Percentiles rank a stretch among this genome's conserved stretches.
Conservation (phyloP, 1,140 invertebrate genomes). For the Formica selysi region DNA sequence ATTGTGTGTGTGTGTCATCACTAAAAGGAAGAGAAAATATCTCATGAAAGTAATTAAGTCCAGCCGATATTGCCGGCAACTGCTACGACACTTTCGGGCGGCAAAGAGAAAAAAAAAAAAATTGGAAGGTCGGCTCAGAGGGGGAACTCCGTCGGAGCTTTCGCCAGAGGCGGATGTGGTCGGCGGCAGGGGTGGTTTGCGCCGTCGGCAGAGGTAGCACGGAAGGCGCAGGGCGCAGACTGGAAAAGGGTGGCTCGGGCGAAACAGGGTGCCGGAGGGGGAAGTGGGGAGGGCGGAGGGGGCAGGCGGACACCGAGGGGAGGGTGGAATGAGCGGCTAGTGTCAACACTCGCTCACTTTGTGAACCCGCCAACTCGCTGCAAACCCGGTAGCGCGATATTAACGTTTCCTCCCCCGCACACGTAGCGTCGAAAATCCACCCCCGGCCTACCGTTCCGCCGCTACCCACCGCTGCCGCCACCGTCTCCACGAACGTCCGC, state of each 20-base stretch:
- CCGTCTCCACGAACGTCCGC: conserved; percentile 42
- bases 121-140: conserved; percentile 29
- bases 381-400: conserved; percentile 82
- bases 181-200: conserved; percentile 44
- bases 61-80: conserved; percentile 57
- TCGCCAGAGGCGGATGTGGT: conserved; percentile 62
- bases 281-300: background rate
- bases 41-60: conserved; percentile 73
- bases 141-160: conserved; percentile 42
- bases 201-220: conserved; percentile 64
- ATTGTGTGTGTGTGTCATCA: background rate
- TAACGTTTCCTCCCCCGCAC: conserved; percentile 79
- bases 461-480: conserved; percentile 21
- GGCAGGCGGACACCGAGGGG: background rate
- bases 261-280: conserved; percentile 43
- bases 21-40: conserved; percentile 54
- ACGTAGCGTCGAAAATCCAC: conserved; percentile 68
- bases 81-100: conserved; percentile 22
- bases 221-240: conserved; percentile 65
- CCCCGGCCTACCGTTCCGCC: conserved; percentile 23
- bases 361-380: conserved; percentile 81
- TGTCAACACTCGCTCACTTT: conserved; percentile 86
- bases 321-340: conserved; percentile 80
- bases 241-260: conserved; percentile 66
- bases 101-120: conserved; percentile 21